Percentiles rank a stretch among this genome's conserved stretches.
Evolutionary conservation across 2,888 invertebrate species (phyloP).

Genomic region (Hydriomena furcata): DNA sequence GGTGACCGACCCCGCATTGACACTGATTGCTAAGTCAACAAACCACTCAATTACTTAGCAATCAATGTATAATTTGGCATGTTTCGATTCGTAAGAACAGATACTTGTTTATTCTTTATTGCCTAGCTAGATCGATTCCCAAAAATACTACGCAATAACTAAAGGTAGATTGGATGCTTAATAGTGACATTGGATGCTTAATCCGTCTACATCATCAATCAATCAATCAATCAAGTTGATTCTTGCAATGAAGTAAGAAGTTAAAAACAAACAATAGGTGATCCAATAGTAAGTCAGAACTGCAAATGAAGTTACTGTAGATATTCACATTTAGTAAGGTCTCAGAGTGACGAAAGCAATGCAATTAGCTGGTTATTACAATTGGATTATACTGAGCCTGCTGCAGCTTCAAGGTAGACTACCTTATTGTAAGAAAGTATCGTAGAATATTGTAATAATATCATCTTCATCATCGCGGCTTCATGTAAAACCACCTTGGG

Average conservation of each 20-base stretch:
- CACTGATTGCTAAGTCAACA: conserved; percentile 41
- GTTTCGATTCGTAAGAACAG: conserved; percentile 9
- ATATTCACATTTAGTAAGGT: conserved; percentile 10
- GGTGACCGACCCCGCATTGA: conserved; percentile 48
- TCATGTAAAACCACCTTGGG: no score
- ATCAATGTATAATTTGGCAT: conserved; percentile 31
- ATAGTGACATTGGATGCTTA: no score
- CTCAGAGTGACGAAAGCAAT: conserved; percentile 23
- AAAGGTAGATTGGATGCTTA: no score
- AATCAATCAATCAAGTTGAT: no score
- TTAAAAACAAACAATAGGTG: background rate
- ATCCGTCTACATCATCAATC: no score
- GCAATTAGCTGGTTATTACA: conserved; percentile 23
- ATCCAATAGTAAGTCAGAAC: conserved; percentile 4
- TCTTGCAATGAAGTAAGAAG: no score
- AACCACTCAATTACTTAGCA: conserved; percentile 42
- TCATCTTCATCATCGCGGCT: no score
- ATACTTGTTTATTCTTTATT: conserved; percentile 13
- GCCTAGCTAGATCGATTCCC: conserved; percentile 1
- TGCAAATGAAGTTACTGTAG: background rate
- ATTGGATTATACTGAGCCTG: conserved; percentile 21
- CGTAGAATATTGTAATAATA: no score
- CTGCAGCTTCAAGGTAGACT: conserved; percentile 14
- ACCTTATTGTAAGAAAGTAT: background rate
- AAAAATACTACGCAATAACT: conserved; percentile 6